Base-by-base conservation (phyloP, 1,140 invertebrate genomes). In the Gerris buenoi region DNA sequence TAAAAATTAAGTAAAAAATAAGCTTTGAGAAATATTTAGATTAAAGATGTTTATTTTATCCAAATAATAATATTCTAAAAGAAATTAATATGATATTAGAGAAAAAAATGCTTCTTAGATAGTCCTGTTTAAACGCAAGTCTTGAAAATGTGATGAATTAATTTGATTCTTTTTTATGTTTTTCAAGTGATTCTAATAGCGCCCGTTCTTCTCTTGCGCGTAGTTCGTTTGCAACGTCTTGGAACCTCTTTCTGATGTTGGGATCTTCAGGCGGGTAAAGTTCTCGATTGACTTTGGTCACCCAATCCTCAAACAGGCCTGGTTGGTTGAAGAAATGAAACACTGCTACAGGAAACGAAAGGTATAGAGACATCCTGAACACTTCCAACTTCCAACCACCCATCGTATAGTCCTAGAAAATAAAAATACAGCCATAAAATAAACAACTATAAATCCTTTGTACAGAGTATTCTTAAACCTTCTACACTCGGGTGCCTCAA, bases 281-380 rank as follows among this genome's bases (percentile, higher is more conserved):
- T 72, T 89, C 79, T 26, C 83, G 76, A 73, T 86, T 87, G 56
- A 82, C 85, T 68, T 86, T 82, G 27, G 83, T 85, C 3, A 93
- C 84, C 84, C 84, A 89, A 67, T 88, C 82, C 75, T 93, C 89
- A 76, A 90, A 92, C 73, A 86, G 87, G 60, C 83, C 80, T 3
- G 90, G 87, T 73, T 92, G 88, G 76, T 94, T 93, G 73, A 93
- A 93, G 68, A 85, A 83, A 76, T 93, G 89, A 73, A 94, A 95
- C 14, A 90, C 71, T 2, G 75, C 79, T 2, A 94, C 90, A 0
- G 92, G 92, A 76, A 95, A 94, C 0, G 83, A 78, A 79, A 94
- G 86, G 73, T 94, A 95, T 67, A 93, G 73, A 26, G 82, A 83
- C 89, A 95, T 92, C 79, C 84, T 87, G 18, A 78, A 81, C 10